Evolutionary conservation across 2,113 vertebrate species (phyloP).

Genomic region (Rhinogobius similis): DNA sequence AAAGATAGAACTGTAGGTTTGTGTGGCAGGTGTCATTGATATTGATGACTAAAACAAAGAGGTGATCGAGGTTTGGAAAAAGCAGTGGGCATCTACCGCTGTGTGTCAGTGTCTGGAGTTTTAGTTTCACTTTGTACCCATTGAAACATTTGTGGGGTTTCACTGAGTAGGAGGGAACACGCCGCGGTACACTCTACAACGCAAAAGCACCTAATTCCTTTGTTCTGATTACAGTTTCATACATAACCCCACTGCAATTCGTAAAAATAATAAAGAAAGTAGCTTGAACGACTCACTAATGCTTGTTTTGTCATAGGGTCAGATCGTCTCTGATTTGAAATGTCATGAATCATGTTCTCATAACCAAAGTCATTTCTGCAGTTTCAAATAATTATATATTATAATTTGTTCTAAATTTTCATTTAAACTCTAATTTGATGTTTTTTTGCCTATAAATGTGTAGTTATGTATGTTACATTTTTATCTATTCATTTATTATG

Average conservation of each 20-base stretch:
- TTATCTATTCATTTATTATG: neutral
- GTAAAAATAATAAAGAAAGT: no score
- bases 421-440: no score
- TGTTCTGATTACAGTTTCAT: neutral
- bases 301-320: neutral
- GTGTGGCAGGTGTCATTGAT: slow-evolving; percentile 62
- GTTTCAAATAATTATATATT: no score
- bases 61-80: slow-evolving; percentile 71
- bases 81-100: slow-evolving; percentile 49
- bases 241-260: neutral
- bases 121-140: slow-evolving; percentile 56
- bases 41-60: slow-evolving; percentile 72
- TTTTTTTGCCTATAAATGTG: no score
- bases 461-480: neutral
- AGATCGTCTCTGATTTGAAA: neutral
- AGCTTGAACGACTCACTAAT: no score
- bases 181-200: slow-evolving; percentile 34
- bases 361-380: no score
- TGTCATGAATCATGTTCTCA: neutral
- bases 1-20: slow-evolving; percentile 11
- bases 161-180: slow-evolving; percentile 50
- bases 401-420: no score
- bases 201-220: slow-evolving; percentile 5
- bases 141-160: slow-evolving; percentile 65
- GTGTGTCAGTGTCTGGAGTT: slow-evolving; percentile 3